Evolutionary conservation across 2,113 vertebrate genomes (phyloP).

Genomic region (Protobothrops mucrosquamatus): DNA sequence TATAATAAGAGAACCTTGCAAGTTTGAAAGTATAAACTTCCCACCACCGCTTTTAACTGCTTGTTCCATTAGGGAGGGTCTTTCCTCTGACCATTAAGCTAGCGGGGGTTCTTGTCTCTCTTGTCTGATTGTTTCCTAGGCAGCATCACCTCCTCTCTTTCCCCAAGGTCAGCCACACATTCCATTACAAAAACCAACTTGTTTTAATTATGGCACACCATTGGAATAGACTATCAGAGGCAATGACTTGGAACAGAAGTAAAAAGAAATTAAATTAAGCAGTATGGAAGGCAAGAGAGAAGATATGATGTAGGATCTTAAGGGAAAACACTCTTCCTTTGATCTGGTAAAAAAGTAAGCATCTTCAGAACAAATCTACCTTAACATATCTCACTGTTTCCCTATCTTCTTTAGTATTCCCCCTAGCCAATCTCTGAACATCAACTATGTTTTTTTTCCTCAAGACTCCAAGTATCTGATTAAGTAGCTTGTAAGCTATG

Average conservation of each 20-base stretch:
- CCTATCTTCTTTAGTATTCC: not conserved
- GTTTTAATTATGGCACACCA: not conserved
- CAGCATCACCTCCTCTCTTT: not conserved
- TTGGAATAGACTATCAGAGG: not conserved
- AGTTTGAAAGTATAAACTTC: not conserved
- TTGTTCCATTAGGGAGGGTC: not conserved
- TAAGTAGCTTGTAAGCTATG: not conserved
- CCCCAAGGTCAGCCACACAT: not conserved
- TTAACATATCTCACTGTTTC: not conserved
- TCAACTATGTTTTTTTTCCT: not conserved
- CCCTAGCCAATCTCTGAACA: not conserved
- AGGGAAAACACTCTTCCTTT: not conserved
- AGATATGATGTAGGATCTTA: not conserved
- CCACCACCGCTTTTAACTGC: not conserved
- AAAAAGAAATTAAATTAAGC: not conserved
- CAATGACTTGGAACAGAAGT: not conserved
- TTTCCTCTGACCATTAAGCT: not conserved
- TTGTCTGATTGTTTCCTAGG: not conserved
- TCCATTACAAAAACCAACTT: not conserved
- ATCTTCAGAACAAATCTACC: not conserved
- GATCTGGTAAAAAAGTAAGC: not conserved
- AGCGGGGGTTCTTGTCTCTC: not conserved
- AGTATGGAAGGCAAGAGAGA: not conserved
- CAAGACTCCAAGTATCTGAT: not conserved
- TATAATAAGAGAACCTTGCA: not conserved